phyloP scores from a whole-genome alignment of 2,888 invertebrate genomes.

The Netelia fuscicornis region DNA sequence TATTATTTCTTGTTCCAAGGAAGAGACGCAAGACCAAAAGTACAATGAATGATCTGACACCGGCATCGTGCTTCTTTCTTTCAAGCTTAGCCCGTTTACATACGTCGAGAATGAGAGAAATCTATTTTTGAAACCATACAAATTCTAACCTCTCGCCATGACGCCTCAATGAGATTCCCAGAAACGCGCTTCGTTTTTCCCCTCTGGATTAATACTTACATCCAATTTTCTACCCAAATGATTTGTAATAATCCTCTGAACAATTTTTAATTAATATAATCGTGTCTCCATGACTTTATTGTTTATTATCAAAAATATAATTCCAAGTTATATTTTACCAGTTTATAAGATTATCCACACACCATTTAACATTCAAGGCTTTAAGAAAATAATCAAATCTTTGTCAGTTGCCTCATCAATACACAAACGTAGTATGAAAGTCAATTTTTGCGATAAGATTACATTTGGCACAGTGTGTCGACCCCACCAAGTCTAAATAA shows the following conservation, averaged over 20 bases:
- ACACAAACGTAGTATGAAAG: background rate
- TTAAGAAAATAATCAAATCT: no score
- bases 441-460: background rate
- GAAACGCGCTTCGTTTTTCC: no score
- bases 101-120: constrained; percentile 48
- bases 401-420: background rate
- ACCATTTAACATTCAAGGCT: no score
- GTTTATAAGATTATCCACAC: no score
- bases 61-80: constrained; percentile 45
- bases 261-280: no score
- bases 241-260: background rate
- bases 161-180: constrained; percentile 39
- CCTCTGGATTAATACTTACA: constrained; percentile 1
- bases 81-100: constrained; percentile 30
- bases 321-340: no score
- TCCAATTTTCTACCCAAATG: background rate
- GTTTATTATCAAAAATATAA: no score
- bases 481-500: background rate
- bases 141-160: constrained; percentile 70
- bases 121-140: constrained; percentile 75
- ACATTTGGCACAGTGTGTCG: background rate
- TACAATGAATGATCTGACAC: constrained; percentile 40
- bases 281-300: no score
- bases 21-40: constrained; percentile 10
- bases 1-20: background rate